Evolutionary conservation across 2,797 vertebrate species (phyloP).

Genomic region (Odontamblyopus lacepedii): DNA sequence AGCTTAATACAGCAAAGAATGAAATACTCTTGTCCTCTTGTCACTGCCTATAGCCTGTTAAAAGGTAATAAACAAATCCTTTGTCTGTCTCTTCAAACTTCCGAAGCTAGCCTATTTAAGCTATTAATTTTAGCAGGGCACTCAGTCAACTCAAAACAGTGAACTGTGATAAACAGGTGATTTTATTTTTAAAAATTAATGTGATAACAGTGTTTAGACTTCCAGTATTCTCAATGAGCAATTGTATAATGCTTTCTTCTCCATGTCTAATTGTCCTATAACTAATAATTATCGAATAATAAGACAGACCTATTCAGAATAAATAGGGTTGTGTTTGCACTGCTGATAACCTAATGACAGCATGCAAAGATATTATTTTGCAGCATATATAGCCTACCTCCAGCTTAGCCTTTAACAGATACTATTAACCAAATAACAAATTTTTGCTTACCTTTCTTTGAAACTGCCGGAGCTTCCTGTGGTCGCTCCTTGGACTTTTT

Average conservation of each 20-base stretch:
- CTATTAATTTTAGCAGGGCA: neutral
- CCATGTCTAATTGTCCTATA: too few species aligned
- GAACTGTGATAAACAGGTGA: neutral
- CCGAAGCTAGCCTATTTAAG: neutral
- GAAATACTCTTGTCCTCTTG: neutral
- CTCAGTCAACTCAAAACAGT: neutral
- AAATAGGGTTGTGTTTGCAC: too few species aligned
- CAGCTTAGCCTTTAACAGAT: too few species aligned
- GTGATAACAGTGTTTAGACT: too few species aligned
- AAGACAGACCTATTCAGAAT: neutral
- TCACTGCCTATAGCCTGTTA: neutral
- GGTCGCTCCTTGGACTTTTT: slow-evolving; percentile 67
- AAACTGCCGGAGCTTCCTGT: slow-evolving; percentile 55
- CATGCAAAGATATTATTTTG: neutral
- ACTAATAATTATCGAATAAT: neutral
- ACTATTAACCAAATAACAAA: too few species aligned
- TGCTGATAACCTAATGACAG: neutral
- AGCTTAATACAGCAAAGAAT: neutral
- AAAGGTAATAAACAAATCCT: neutral
- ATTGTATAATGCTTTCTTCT: too few species aligned
- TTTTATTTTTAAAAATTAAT: neutral
- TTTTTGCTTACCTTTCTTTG: slow-evolving; percentile 68
- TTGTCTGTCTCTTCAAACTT: neutral
- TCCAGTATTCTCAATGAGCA: too few species aligned
- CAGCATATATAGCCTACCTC: too few species aligned